Conservation (phyloP, 2,888 invertebrate genomes). For the Napeogenes inachia region DNA sequence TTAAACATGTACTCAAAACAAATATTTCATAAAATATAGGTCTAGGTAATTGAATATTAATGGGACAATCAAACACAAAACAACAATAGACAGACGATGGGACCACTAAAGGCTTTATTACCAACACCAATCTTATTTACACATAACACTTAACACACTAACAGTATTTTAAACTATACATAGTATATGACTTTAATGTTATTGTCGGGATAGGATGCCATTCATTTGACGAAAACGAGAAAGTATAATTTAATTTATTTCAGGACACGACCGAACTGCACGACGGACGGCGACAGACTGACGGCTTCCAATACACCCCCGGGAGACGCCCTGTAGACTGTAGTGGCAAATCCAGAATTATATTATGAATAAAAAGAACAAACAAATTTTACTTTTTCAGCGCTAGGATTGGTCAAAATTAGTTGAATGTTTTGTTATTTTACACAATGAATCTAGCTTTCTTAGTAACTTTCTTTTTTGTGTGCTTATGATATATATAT, state of each 20-base stretch:
- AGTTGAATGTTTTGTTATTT: no score
- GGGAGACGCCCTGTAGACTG: conserved; percentile 31
- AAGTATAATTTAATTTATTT: not conserved
- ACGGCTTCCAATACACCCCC: conserved; percentile 31
- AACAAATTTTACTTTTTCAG: conserved; percentile 13
- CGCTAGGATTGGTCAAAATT: conserved; percentile 7
- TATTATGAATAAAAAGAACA: conserved; percentile 19
- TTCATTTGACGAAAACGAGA: not conserved
- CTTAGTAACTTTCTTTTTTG: no score
- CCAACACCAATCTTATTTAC: conserved; percentile 3
- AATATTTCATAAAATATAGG: no score
- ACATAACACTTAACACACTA: conserved; percentile 8
- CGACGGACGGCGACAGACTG: conserved; percentile 48
- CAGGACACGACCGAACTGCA: conserved; percentile 33
- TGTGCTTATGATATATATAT: no score
- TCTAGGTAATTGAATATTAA: not conserved
- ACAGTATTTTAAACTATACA: no score
- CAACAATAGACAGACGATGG: conserved; percentile 16
- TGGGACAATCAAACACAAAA: conserved; percentile 3
- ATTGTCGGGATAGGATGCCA: not conserved
- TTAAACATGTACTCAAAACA: not conserved
- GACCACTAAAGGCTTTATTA: conserved; percentile 11
- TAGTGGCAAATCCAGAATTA: conserved; percentile 28
- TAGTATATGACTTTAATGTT: not conserved
- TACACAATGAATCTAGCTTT: no score